Evolutionary conservation across 2,113 vertebrate genomes (phyloP), one percentile per base, ranked within the genome.

Genomic region (Oplegnathus fasciatus): DNA sequence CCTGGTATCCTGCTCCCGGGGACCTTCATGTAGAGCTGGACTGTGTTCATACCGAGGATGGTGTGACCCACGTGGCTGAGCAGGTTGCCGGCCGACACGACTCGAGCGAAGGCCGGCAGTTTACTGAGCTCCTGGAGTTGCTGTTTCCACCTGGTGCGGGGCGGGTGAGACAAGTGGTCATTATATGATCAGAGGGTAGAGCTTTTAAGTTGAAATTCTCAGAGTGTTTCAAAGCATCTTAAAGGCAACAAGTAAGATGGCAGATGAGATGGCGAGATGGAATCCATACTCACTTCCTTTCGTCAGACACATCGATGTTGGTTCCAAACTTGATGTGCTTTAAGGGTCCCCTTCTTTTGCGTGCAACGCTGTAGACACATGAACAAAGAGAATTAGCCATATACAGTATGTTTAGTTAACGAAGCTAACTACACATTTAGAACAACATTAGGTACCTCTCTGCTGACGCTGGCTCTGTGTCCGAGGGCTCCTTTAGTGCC

Each of bases 311-410:
- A 86, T 99, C 98, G 86, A 99, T 98, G 94, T 99, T 99, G 90
- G 98, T 99, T 95, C 98, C 98, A 92, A 99, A 99, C 90, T 99
- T 99, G 93, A 99, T 99, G 94, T 97, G 97, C 96, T 99, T 99
- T 92, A 99, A 96, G 81, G 98, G 97, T 91, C 98, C 98, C 96
- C 96, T 97, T 91, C 96, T 95, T 86, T 96, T 97, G 80, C 96
- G 96, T 24, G 96, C 97, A 94, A 96, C 96, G 91, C 98, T 99
- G 70, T 17, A n/a, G 9, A 71, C 4, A 88, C 32, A 85, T 6
- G 57, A 15, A 46, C 22, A 50, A 6, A 72, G 2, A 58, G 1
- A 24, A 54, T 76, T 6, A 83, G 46, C 26, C n/a, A 60, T n/a
- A 58, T 13, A 11, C 26, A 48, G 13, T 2, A 2, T 1, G 22